Evolutionary conservation across 1,140 invertebrate genomes (phyloP), one percentile per base, ranked within the genome.

Genomic region (Aphelenchoides besseyi): DNA sequence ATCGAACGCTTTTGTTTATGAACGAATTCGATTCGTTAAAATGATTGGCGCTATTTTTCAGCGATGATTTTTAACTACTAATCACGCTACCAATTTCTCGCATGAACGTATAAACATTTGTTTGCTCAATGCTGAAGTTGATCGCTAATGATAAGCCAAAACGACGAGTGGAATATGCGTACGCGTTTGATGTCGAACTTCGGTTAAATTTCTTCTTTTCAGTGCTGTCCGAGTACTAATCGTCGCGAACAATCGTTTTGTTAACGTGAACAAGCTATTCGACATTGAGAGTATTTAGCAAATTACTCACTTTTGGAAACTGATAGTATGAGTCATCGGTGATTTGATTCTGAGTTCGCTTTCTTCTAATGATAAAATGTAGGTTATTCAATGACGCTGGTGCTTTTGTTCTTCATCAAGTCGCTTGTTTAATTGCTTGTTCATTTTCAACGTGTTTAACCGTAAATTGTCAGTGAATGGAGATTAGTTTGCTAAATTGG

Each of bases 71-170:
- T n/a, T n/a, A n/a, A n/a, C 41, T 12, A 12, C 41, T 48, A 48
- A 48, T 48, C 41, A 48, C 23, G 41, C 41, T 48, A 48, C 41
- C 23, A 48, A 48, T 23, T 48, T 12, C 41, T 23, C 41, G 41
- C 41, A 48, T 48, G n/a, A n/a, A n/a, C n/a, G n/a, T n/a, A n/a
- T n/a, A n/a, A 48, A 48, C 41, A 12, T 48, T 48, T 48, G 41
- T 48, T 48, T 48, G 41, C 41, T 16, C 41, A 48, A 23, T 23
- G 23, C 41, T 48, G 41, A 48, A 16, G 12, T 23, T 23, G 41
- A 23, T 48, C 12, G 12, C 23, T 48, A 23, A 48, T 48, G 41
- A 48, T 48, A 48, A 48, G 41, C 41, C 12, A 23, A 23, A 48
- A 48, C 12, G 41, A 48, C 41, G 41, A 48, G 41, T 16, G 41